These are phyloP conservation scores for Diglossa brunneiventris DNA, from an alignment of 2,113 vertebrate genomes.

Conservation along the genomic window DNA sequence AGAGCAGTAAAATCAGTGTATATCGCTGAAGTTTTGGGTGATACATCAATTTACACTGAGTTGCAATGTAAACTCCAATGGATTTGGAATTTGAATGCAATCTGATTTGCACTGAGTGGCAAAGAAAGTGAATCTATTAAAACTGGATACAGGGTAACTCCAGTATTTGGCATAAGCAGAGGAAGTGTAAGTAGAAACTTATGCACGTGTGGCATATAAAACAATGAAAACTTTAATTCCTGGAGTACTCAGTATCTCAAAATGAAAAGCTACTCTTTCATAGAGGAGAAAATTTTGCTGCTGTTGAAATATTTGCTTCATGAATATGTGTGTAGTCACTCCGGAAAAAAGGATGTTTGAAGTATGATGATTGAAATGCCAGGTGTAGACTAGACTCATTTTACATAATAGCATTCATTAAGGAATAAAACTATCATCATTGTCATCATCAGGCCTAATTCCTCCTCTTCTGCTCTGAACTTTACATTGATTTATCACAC, in stretches of 20 bases:
- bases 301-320: background rate
- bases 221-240: background rate
- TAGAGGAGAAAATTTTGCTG: background rate
- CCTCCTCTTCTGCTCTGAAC: background rate
- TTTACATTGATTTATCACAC: background rate
- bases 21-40: background rate
- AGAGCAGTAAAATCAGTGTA: background rate
- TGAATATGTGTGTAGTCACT: background rate
- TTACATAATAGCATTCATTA: background rate
- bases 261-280: background rate
- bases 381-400: background rate
- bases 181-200: background rate
- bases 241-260: background rate
- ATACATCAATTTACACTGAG: background rate
- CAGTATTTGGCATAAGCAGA: background rate
- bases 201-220: rapidly evolving
- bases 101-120: background rate
- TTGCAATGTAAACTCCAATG: background rate
- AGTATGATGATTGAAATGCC: constrained; percentile 1
- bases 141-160: background rate
- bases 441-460: background rate
- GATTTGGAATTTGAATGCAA: background rate
- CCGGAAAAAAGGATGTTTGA: background rate
- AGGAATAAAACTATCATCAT: background rate
- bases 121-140: background rate